Conservation (phyloP, 2,797 vertebrate genomes). For the Cichlasoma orientale region DNA sequence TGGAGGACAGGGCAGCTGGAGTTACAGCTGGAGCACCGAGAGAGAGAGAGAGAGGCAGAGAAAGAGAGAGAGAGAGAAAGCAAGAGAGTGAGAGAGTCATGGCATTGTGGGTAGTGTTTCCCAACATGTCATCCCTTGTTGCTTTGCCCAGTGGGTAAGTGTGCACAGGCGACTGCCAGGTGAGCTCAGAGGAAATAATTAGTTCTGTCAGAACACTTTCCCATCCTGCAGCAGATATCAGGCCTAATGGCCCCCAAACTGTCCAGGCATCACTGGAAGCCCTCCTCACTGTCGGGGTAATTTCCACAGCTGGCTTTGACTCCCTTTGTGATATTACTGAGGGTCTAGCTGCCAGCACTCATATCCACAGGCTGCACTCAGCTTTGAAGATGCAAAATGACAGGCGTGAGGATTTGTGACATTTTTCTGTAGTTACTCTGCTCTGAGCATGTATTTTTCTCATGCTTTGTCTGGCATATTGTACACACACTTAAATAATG, state of each 20-base stretch:
- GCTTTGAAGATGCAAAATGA: conserved; percentile 62
- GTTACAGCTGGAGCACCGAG: conserved; percentile 7
- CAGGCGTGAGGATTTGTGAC: conserved; percentile 54
- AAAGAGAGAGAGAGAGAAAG: not conserved
- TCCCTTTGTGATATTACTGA: conserved; percentile 64
- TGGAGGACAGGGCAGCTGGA: conserved; percentile 13
- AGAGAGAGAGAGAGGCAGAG: not conserved
- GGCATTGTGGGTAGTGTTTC: conserved; percentile 40
- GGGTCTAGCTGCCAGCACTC: conserved; percentile 49
- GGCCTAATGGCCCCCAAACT: conserved; percentile 5
- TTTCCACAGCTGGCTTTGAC: conserved; percentile 66
- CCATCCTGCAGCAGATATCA: conserved; percentile 22
- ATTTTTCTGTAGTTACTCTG: conserved; percentile 11
- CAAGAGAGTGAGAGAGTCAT: not conserved
- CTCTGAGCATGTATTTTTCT: conserved; percentile 32
- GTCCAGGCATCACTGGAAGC: conserved; percentile 36
- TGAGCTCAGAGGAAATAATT: conserved; percentile 28
- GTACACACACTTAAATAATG: not conserved
- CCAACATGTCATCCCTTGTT: conserved; percentile 37
- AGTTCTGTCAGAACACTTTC: conserved; percentile 22
- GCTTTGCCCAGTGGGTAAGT: conserved; percentile 23
- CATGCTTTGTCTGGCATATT: conserved; percentile 19
- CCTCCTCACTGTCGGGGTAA: conserved; percentile 60
- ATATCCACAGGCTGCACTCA: conserved; percentile 47
- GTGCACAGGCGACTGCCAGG: conserved; percentile 6